Evolutionary conservation across 2,113 vertebrate genomes (phyloP).

Genomic region (Glaucidium brasilianum): DNA sequence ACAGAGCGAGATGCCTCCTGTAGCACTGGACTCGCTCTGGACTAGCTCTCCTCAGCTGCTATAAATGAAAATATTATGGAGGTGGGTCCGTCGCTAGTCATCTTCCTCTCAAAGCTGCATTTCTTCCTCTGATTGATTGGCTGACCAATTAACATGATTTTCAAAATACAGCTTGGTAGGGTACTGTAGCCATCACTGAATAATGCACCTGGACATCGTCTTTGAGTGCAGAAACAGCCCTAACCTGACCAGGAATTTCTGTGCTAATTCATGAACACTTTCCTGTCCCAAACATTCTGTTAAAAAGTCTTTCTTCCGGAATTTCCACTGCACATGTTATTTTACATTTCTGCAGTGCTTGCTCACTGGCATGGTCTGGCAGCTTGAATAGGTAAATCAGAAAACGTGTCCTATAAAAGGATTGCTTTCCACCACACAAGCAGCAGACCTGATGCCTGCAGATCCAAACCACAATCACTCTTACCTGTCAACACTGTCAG

Average conservation of each 20-base stretch:
- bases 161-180: not conserved
- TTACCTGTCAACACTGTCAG: not conserved
- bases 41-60: not conserved
- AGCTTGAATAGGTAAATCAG: not conserved
- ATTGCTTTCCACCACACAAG: not conserved
- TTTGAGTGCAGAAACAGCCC: not conserved
- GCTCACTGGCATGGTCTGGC: not conserved
- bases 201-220: not conserved
- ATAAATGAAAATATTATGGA: not conserved
- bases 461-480: not conserved
- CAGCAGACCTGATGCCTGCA: not conserved
- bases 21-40: not conserved
- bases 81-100: not conserved
- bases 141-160: not conserved
- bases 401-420: not conserved
- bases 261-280: not conserved
- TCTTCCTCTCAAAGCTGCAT: not conserved
- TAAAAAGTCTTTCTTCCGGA: not conserved
- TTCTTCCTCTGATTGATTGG: not conserved
- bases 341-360: not conserved
- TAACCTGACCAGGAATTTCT: not conserved
- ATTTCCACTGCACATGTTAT: not conserved
- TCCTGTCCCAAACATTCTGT: not conserved
- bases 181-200: not conserved
- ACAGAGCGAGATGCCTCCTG: not conserved